phyloP scores from a whole-genome alignment of 2,888 invertebrate species.

The Axea sp. region DNA sequence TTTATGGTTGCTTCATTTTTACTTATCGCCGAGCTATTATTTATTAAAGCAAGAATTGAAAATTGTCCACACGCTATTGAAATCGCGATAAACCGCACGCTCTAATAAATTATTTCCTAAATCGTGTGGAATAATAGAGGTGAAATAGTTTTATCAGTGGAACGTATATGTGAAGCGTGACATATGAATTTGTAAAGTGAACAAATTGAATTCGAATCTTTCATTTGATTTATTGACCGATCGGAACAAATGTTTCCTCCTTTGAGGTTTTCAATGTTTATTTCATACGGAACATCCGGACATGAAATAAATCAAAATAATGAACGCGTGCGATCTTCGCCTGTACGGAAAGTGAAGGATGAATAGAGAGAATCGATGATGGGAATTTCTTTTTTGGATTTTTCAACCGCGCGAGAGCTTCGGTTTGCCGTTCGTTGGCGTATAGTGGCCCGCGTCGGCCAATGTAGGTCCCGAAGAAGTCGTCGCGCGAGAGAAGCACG shows the following conservation, averaged over 20 bases:
- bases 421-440: conserved; percentile 1
- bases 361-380: background rate
- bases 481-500: conserved; percentile 52
- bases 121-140: too few relatives aligned
- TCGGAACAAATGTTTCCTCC: conserved; percentile 20
- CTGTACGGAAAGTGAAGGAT: background rate
- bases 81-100: too few relatives aligned
- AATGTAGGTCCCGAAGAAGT: conserved; percentile 60
- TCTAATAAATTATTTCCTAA: too few relatives aligned
- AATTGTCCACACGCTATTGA: too few relatives aligned
- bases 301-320: conserved; percentile 41
- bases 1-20: too few relatives aligned
- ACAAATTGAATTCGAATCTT: conserved; percentile 25
- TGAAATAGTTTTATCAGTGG: too few relatives aligned
- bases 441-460: conserved; percentile 41
- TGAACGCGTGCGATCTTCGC: conserved; percentile 2
- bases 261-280: conserved; percentile 25
- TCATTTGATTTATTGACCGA: conserved; percentile 25
- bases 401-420: background rate
- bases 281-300: conserved; percentile 3
- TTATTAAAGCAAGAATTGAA: too few relatives aligned
- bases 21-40: too few relatives aligned
- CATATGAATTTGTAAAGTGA: conserved; percentile 2
- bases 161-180: background rate
- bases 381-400: background rate